Base-by-base conservation (phyloP, 2,113 vertebrate genomes). In the Otis tarda region DNA sequence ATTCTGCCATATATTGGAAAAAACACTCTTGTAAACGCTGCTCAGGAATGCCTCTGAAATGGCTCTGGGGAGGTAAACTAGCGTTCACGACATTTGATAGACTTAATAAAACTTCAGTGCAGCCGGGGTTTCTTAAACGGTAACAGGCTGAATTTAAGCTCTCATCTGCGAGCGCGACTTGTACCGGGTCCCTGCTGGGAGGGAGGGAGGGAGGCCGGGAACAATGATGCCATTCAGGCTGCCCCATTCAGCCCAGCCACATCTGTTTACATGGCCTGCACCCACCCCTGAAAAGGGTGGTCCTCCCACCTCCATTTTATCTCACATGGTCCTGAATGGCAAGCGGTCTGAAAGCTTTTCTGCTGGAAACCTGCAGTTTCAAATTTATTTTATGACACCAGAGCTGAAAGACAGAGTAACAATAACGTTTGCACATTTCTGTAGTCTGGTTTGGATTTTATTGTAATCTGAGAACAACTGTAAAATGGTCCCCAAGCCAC, bases 261-360 rank as follows among this genome's bases (percentile, higher is more conserved):
- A 98, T 98, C 98, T 98, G 98, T 98, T 98, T 98, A 96, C 97
- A 97, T 41, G 96, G 96, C 97, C 97, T 92, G 91, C 73, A 52
- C 96, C 97, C 93, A 43, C 90, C 96, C 88, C 94, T 68, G 74
- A 97, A 97, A 97, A 82, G 93, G 69, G 92, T 86, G 93, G 92
- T 97, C 91, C 94, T 94, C 89, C 95, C 78, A 94, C 95, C 96
- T 97, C 94, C 93, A 78, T 93, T 95, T 84, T 94, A 76, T 96
- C 89, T 90, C 39, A 12, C 86, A n/a, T 7, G 64, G 93, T 49
- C 79, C 94, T 67, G 59, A 94, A 80, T 47, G 83, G 55, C 14
- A 53, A 96, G 94, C 9, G 4, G 8, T 37, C 97, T 90, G 78
- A 83, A 96, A 82, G 89, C 52, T 78, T 76, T 92, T 28, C 78